Conservation (phyloP, 2,797 vertebrate genomes). For the Myiothlypis coronata region DNA sequence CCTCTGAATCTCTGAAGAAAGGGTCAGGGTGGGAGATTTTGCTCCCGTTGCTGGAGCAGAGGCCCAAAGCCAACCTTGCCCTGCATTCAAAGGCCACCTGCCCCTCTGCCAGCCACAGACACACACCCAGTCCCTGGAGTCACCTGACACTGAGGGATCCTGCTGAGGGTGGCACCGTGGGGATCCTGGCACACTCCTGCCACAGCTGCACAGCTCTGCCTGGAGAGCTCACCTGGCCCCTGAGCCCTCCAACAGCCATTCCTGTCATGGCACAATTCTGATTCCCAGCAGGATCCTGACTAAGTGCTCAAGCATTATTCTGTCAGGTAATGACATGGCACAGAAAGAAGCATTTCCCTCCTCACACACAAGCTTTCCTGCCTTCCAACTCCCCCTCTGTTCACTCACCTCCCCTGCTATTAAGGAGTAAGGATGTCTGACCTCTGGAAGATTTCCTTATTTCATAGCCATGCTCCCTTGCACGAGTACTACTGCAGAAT, state of each 20-base stretch:
- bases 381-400: neutral
- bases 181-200: neutral
- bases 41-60: neutral
- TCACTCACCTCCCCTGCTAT: too few species aligned
- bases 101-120: neutral
- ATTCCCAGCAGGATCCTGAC: neutral
- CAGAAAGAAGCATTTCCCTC: neutral
- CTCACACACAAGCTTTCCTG: neutral
- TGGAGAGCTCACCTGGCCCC: neutral
- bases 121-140: neutral
- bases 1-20: neutral
- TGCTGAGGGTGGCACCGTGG: rapidly evolving
- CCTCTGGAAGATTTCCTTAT: neutral
- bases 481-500: neutral
- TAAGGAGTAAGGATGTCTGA: neutral
- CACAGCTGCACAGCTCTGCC: neutral
- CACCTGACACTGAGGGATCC: rapidly evolving
- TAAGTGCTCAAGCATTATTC: neutral
- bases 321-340: neutral
- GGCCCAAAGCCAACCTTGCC: neutral
- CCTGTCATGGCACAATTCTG: neutral
- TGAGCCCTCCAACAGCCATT: neutral
- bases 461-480: neutral
- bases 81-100: neutral
- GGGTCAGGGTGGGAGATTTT: neutral